Evolutionary conservation across 2,113 vertebrate genomes (phyloP).

Genomic region (Rhinoptilus africanus): DNA sequence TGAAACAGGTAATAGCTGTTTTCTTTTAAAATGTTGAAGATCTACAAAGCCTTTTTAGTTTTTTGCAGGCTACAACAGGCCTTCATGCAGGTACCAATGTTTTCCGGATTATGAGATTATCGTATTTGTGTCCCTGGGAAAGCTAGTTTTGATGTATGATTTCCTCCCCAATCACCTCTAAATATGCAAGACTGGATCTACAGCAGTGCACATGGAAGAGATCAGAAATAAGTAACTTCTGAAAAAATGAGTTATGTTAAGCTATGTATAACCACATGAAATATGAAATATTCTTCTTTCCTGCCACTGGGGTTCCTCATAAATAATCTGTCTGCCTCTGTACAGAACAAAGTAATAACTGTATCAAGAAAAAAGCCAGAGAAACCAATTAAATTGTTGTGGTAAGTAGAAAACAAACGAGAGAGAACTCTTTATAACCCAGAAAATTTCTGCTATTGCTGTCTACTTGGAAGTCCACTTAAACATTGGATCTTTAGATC

Average conservation of each 20-base stretch:
- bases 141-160: not conserved
- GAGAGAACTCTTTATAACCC: not conserved
- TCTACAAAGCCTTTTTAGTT: not conserved
- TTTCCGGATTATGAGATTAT: not conserved
- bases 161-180: not conserved
- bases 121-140: not conserved
- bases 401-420: not conserved
- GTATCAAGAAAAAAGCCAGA: not conserved
- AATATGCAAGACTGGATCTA: not conserved
- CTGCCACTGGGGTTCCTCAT: not conserved
- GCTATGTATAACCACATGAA: not conserved
- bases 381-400: not conserved
- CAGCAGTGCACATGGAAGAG: not conserved
- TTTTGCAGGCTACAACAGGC: not conserved
- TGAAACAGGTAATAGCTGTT: not conserved
- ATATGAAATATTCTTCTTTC: not conserved
- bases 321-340: not conserved
- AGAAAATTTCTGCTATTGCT: not conserved
- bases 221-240: conserved; percentile 3
- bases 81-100: not conserved
- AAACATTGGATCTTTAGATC: not conserved
- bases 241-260: not conserved
- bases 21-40: not conserved
- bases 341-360: not conserved
- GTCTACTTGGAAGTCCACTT: not conserved